Conservation (phyloP, 2,797 vertebrate genomes). For the Enteromius mattozi region DNA sequence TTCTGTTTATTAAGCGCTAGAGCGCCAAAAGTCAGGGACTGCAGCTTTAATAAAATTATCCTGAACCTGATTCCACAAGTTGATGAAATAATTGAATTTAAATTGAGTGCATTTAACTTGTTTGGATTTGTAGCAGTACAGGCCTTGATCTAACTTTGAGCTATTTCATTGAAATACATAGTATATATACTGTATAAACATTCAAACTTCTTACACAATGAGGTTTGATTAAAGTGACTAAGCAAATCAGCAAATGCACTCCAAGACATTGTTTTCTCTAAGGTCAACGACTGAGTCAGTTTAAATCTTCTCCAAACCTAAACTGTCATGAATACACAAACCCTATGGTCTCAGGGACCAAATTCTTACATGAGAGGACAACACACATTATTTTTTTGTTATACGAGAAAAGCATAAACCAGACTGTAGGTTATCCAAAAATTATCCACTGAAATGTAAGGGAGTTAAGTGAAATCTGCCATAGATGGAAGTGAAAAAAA, state of each 20-base stretch:
- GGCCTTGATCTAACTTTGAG: background rate
- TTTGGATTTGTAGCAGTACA: background rate
- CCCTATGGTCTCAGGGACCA: background rate
- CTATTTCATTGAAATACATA: background rate
- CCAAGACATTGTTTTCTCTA: background rate
- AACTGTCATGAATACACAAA: background rate
- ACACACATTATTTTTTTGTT: background rate
- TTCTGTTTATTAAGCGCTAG: too few relatives aligned
- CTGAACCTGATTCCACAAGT: background rate
- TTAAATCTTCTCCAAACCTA: conserved; percentile 2
- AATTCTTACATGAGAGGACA: background rate
- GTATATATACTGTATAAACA: background rate
- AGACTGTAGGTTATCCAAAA: background rate
- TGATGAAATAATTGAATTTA: background rate
- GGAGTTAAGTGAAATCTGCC: background rate
- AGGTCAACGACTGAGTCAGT: background rate
- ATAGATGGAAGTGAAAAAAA: background rate
- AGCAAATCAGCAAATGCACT: background rate
- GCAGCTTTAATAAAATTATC: background rate
- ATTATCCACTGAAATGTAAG: background rate
- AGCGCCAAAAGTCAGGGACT: too few relatives aligned
- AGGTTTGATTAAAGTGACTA: background rate
- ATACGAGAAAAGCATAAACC: background rate
- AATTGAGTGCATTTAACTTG: background rate
- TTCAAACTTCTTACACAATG: background rate